Evolutionary conservation across 64 coral and sea anemone species (phyloP).

Genomic region (Dendronephthya gigantea): DNA sequence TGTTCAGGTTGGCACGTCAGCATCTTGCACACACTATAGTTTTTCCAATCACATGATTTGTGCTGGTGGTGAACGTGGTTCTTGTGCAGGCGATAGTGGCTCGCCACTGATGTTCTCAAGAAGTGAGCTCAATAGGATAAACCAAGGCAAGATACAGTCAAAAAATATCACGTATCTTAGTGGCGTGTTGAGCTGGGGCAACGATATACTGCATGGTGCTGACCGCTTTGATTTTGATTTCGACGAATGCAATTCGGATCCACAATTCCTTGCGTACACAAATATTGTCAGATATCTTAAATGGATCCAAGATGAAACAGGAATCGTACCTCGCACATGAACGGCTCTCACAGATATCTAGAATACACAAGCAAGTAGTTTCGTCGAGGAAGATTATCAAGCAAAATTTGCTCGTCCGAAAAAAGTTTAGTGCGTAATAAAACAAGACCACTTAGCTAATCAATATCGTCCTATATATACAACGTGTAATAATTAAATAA

Average conservation of each 20-base stretch:
- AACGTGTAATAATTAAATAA: too few relatives aligned
- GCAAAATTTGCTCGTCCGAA: too few relatives aligned
- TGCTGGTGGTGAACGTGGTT: constrained; percentile 40
- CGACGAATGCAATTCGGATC: constrained; percentile 44
- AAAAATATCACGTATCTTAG: constrained; percentile 23
- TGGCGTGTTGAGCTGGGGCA: constrained; percentile 76
- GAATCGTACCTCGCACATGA: not conserved
- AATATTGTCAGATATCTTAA: not conserved
- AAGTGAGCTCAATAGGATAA: not conserved
- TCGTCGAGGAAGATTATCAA: too few relatives aligned
- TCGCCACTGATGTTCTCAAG: constrained; percentile 72
- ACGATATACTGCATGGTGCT: constrained; percentile 29
- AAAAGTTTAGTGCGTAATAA: too few relatives aligned
- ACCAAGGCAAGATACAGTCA: not conserved
- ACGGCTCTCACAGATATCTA: not conserved
- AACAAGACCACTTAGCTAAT: too few relatives aligned
- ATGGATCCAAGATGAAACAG: not conserved
- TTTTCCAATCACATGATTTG: constrained; percentile 34
- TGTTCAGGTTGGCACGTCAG: not conserved
- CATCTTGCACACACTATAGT: not conserved
- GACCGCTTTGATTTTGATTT: constrained; percentile 29
- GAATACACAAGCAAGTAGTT: too few relatives aligned
- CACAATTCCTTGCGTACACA: not conserved
- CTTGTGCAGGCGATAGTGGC: constrained; percentile 74
- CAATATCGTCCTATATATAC: too few relatives aligned